Base-by-base conservation (phyloP, 2,888 invertebrate genomes). In the Diarsia rubi region DNA sequence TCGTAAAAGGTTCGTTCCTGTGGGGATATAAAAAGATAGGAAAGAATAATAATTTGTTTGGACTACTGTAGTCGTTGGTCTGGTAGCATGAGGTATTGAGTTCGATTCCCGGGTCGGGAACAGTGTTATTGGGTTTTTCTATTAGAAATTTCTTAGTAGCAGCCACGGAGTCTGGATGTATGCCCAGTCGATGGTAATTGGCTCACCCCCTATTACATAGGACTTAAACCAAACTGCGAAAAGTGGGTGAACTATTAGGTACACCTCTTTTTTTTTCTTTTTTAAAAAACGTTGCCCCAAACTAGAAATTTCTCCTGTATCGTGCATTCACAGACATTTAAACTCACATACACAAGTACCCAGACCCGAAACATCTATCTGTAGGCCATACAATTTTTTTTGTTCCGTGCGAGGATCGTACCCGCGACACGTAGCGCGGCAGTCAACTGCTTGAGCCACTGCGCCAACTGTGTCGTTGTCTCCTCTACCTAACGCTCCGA, bases 1-100 rank as follows among this genome's bases (percentile, higher is more conserved):
- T 86, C 84, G 90, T 86, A 87, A 91, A 92, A 91, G 92, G 90
- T 91, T 91, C 89, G 86, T 90, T 91, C 89, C 90, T 88, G 86
- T 87, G 83, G 92, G 88, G 87, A 91, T 89, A 90, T 91, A 85
- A 86, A 91, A 89, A 90, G 87, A 72, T 75, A 72, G 84, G 81
- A 79, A 87, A 84, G 86, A 87, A 90, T 88, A 86, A 89, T 88
- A 86, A 87, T 90, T 88, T 37, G 37, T 88, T n/a, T 86, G 79
- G 77, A 87, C 21, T 60, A 37, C 21, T 21, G 37, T 37, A 37
- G 37, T 60, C 5, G 37, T 37, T 60, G 21, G 37, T 60, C 37
- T 37, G 12, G 37, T 59, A 37, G 37, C 8, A 37, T 37, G 37
- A 37, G 59, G 12, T 12, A 0, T 2, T 60, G 21, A 24, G 11